Conservation (phyloP, 2,888 invertebrate genomes). For the Melinaea menophilus region DNA sequence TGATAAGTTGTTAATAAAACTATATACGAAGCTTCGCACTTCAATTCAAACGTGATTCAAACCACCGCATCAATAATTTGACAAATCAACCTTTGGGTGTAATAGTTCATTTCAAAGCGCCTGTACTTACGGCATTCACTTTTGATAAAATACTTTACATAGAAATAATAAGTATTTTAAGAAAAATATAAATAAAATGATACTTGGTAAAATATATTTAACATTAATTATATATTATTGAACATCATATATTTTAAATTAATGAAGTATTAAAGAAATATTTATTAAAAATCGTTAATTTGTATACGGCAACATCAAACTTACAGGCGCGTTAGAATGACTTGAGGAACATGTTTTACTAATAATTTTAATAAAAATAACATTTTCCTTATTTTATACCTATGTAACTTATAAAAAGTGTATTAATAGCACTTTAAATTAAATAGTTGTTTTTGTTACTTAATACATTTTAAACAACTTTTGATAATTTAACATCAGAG, state of each 20-base stretch:
- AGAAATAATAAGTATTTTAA: conserved; percentile 3
- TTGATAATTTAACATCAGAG: no score
- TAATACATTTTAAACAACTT: no score
- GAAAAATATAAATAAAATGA: neutral
- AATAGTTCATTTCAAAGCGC: conserved; percentile 55
- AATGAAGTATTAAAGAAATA: neutral
- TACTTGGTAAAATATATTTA: neutral
- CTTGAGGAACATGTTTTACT: conserved; percentile 11
- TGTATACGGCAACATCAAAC: conserved; percentile 44
- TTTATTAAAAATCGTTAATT: conserved; percentile 7
- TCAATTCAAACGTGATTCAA: conserved; percentile 77
- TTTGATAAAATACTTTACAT: conserved; percentile 25
- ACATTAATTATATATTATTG: neutral
- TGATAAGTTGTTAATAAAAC: conserved; percentile 43
- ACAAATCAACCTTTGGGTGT: conserved; percentile 57
- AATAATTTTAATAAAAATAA: neutral
- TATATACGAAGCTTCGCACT: conserved; percentile 62
- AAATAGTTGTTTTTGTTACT: no score
- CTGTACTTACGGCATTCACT: conserved; percentile 65
- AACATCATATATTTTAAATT: conserved; percentile 10
- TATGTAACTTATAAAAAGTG: no score
- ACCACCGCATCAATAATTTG: conserved; percentile 78
- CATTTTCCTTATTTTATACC: neutral
- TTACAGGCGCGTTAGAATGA: conserved; percentile 51
- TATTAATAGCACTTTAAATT: no score